phyloP scores from a whole-genome alignment of 2,797 vertebrate genomes.

The Orestias chungarensis region DNA sequence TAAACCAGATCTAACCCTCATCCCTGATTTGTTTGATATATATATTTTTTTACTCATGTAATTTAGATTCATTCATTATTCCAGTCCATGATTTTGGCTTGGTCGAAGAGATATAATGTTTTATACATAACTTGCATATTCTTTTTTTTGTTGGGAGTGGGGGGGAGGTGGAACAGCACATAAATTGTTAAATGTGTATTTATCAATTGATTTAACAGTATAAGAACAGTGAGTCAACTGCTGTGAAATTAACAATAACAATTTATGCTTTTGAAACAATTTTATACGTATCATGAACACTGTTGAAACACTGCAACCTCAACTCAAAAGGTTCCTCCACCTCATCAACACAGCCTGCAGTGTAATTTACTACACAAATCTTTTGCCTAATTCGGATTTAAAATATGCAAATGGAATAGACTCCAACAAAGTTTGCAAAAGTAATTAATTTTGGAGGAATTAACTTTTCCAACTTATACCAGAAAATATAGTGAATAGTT shows the following conservation, averaged over 20 bases:
- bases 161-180: background rate
- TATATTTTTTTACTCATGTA: background rate
- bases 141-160: too few species aligned
- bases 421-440: slow-evolving; percentile 53
- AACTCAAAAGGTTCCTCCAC: background rate
- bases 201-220: too few species aligned
- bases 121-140: background rate
- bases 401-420: slow-evolving; percentile 53
- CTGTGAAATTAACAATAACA: background rate
- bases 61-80: background rate
- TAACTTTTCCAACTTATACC: slow-evolving; percentile 51
- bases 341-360: slow-evolving; percentile 1
- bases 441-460: slow-evolving; percentile 65
- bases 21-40: background rate
- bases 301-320: background rate
- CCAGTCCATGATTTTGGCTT: background rate
- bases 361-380: slow-evolving; percentile 26
- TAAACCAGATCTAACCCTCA: background rate
- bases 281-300: background rate
- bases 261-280: background rate
- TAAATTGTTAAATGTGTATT: background rate
- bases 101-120: background rate
- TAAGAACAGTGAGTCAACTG: background rate
- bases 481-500: slow-evolving; percentile 53
- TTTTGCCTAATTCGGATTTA: slow-evolving; percentile 34